Percentiles rank a stretch among this genome's conserved stretches.
Conservation (phyloP, 2,888 invertebrate species). For the Orchestes rusci region DNA sequence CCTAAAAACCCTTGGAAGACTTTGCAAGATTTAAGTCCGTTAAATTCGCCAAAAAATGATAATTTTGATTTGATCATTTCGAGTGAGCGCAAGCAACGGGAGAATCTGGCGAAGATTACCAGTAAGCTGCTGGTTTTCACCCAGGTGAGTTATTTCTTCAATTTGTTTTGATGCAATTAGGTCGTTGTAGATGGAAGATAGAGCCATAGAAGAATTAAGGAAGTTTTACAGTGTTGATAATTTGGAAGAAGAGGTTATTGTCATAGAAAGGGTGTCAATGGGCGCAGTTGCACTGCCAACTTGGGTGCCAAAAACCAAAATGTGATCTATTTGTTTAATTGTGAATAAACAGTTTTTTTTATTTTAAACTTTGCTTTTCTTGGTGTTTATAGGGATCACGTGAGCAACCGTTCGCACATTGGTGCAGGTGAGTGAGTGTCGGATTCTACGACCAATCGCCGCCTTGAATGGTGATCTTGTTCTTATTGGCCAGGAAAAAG, state of each 20-base stretch:
- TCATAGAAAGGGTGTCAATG: conserved; percentile 57
- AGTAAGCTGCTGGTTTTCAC: conserved; percentile 67
- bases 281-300: conserved; percentile 52
- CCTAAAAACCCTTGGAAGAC: conserved; percentile 47
- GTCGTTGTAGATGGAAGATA: conserved; percentile 74
- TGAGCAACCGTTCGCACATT: too few relatives aligned
- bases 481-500: too few relatives aligned
- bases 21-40: conserved; percentile 37
- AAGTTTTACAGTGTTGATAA: conserved; percentile 66
- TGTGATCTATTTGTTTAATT: too few relatives aligned
- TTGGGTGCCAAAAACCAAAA: conserved; percentile 46
- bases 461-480: too few relatives aligned
- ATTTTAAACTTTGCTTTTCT: too few relatives aligned
- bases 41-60: conserved; percentile 33
- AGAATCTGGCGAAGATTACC: conserved; percentile 61
- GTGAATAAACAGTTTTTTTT: too few relatives aligned
- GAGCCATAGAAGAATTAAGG: conserved; percentile 72
- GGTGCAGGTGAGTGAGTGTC: too few relatives aligned
- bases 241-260: conserved; percentile 65
- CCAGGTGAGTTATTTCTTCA: conserved; percentile 51
- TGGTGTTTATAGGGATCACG: too few relatives aligned
- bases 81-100: conserved; percentile 66
- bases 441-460: too few relatives aligned
- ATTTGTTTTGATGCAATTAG: too few relatives aligned
- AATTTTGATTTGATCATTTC: conserved; percentile 54